Conservation (phyloP, 2,797 vertebrate species). For the Anguilla megastoma region DNA sequence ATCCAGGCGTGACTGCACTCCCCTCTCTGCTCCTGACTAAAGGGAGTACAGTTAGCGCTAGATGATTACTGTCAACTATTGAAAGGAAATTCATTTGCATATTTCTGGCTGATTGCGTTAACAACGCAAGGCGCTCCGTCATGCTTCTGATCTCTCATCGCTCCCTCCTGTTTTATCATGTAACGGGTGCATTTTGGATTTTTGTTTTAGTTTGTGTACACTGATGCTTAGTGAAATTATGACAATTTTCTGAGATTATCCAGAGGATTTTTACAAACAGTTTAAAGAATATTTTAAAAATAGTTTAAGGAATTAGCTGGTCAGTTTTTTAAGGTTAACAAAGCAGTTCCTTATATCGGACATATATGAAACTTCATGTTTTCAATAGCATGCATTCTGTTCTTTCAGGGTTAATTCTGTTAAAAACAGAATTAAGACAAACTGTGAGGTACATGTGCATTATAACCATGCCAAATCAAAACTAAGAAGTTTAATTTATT, state of each 20-base stretch:
- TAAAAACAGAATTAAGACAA: neutral
- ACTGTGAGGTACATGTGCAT: neutral
- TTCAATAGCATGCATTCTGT: no score
- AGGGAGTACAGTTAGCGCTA: neutral
- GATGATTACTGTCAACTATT: neutral
- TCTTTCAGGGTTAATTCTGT: neutral
- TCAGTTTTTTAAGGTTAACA: no score
- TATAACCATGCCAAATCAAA: neutral
- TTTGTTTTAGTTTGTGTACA: neutral
- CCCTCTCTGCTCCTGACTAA: neutral
- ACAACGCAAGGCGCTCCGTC: neutral
- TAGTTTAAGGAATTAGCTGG: no score
- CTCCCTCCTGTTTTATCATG: neutral
- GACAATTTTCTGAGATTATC: no score
- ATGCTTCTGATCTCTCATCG: neutral
- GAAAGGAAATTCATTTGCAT: neutral
- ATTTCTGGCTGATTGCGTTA: neutral
- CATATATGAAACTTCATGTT: no score
- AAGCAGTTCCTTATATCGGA: no score
- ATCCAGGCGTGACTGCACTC: constrained; percentile 50
- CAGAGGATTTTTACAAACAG: no score
- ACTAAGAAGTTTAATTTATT: neutral
- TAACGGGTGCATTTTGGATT: neutral
- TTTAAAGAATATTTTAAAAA: no score
- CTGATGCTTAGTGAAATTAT: neutral